Conservation (phyloP, 2,888 invertebrate species). For the Pycnomerus fuliginosus region DNA sequence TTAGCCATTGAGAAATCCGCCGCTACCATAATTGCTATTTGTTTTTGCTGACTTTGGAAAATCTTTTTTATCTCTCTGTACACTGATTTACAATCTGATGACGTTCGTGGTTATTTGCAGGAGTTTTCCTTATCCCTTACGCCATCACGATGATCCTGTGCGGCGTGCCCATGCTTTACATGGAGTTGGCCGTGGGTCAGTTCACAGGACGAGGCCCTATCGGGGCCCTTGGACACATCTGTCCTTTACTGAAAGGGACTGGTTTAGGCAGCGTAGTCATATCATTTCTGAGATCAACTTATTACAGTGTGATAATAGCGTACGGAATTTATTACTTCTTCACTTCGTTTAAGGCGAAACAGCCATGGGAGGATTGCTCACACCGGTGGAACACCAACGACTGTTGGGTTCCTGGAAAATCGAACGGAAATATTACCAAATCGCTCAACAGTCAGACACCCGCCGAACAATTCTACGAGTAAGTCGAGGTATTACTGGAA, state of each 20-base stretch:
- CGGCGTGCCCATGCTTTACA: slow-evolving; percentile 89
- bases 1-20: too few species aligned
- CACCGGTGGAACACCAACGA: slow-evolving; percentile 83
- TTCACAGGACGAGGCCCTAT: slow-evolving; percentile 91
- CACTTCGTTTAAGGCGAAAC: slow-evolving; percentile 81
- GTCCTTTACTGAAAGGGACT: slow-evolving; percentile 91
- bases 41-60: too few species aligned
- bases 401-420: slow-evolving; percentile 75
- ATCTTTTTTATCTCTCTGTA: too few species aligned
- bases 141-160: slow-evolving; percentile 88
- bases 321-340: slow-evolving; percentile 94
- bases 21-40: too few species aligned
- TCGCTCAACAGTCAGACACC: slow-evolving; percentile 77
- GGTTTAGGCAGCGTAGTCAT: slow-evolving; percentile 92
- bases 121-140: slow-evolving; percentile 93
- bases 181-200: slow-evolving; percentile 92
- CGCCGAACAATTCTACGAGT: slow-evolving; percentile 93
- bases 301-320: slow-evolving; percentile 93
- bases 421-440: slow-evolving; percentile 60
- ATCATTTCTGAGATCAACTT: slow-evolving; percentile 92
- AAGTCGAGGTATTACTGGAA: slow-evolving; percentile 40
- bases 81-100: too few species aligned
- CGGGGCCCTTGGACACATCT: slow-evolving; percentile 86
- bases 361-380: slow-evolving; percentile 88
- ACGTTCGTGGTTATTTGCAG: too few species aligned